phyloP scores from a whole-genome alignment of 2,888 invertebrate species.

The Oxyteleia sp. region DNA sequence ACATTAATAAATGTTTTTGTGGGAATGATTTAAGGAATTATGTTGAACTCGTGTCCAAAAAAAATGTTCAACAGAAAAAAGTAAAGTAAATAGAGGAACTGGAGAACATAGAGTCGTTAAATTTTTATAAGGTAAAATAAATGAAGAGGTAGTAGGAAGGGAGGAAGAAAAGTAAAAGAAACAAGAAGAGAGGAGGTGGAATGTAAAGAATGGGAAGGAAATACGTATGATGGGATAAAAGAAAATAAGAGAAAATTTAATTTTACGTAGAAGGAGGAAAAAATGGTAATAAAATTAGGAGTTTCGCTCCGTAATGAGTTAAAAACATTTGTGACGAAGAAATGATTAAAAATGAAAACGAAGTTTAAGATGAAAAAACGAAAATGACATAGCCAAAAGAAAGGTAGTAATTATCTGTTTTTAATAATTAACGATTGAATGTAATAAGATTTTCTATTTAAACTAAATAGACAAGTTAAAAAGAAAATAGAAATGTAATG shows the following conservation, averaged over 20 bases:
- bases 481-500: too few relatives aligned
- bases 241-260: slow-evolving; percentile 24
- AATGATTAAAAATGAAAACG: background rate
- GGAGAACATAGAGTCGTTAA: background rate
- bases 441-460: too few relatives aligned
- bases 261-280: background rate
- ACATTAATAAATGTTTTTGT: too few relatives aligned
- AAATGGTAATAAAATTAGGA: background rate
- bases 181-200: slow-evolving; percentile 16
- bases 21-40: too few relatives aligned
- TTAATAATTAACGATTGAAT: too few relatives aligned
- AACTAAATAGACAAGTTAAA: too few relatives aligned
- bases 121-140: slow-evolving; percentile 13
- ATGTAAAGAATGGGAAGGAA: slow-evolving; percentile 23
- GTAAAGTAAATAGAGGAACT: background rate
- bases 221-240: slow-evolving; percentile 9
- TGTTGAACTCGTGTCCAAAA: too few relatives aligned
- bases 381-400: too few relatives aligned
- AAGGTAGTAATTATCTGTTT: too few relatives aligned
- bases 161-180: slow-evolving; percentile 56
- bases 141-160: slow-evolving; percentile 15
- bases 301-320: background rate
- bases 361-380: slow-evolving; percentile 1
- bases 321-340: too few relatives aligned
- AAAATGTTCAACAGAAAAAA: too few relatives aligned